Percentiles rank a stretch among this genome's conserved stretches.
Evolutionary conservation across 2,113 vertebrate species (phyloP).

Genomic region (Astatoreochromis straeleni): DNA sequence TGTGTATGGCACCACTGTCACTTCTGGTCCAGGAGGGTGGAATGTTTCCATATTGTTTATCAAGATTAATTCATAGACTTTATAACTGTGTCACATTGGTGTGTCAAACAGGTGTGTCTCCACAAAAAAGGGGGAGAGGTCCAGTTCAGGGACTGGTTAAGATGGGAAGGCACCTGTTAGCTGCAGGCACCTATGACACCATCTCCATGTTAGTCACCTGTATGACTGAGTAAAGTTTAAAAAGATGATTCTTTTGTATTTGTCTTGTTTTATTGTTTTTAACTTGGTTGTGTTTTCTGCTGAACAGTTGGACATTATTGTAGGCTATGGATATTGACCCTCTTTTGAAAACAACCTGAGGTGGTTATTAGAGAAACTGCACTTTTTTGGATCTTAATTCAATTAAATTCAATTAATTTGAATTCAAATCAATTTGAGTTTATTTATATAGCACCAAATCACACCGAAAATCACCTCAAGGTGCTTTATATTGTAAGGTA

Average conservation of each 20-base stretch:
- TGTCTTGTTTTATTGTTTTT: not conserved
- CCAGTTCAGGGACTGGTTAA: not conserved
- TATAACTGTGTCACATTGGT: accelerated
- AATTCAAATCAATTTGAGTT: not conserved
- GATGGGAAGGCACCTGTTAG: not conserved
- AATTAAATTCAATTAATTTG: not conserved
- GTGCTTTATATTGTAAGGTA: not conserved
- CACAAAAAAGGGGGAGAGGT: not conserved
- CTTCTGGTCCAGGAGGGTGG: not conserved
- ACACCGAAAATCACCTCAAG: not conserved
- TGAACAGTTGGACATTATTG: not conserved
- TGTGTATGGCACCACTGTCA: not conserved
- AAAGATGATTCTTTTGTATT: not conserved
- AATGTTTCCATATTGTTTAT: accelerated
- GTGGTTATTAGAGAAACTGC: not conserved
- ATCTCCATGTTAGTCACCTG: not conserved
- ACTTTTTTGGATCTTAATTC: not conserved
- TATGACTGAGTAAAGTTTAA: accelerated
- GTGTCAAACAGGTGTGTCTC: not conserved
- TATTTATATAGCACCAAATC: not conserved
- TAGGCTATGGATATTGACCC: accelerated
- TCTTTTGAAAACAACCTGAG: accelerated
- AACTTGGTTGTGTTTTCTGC: not conserved
- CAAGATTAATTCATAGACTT: not conserved
- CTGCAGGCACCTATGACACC: not conserved